These are phyloP conservation scores for Oscheius sp. DNA, from an alignment of 2,888 invertebrate species.

Conservation along the genomic window DNA sequence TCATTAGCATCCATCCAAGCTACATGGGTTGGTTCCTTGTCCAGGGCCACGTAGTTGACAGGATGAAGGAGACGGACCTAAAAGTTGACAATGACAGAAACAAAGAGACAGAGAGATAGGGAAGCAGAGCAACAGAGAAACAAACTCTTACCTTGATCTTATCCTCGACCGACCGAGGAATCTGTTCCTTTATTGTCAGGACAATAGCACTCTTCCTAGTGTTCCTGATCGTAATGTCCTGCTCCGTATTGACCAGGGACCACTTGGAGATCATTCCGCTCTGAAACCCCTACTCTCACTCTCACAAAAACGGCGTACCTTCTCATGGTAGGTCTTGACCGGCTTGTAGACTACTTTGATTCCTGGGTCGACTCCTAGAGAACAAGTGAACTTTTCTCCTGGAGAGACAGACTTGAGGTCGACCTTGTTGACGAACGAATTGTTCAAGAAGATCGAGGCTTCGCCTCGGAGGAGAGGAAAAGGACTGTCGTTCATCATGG, in stretches of 20 bases:
- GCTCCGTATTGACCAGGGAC: neutral
- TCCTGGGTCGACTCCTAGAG: slow-evolving; percentile 1
- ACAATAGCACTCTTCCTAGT: neutral
- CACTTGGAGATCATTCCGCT: slow-evolving; percentile 3
- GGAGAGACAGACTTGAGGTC: neutral
- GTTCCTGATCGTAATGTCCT: neutral
- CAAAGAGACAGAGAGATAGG: too few species aligned
- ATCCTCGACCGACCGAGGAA: neutral
- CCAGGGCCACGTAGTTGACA: slow-evolving; percentile 9
- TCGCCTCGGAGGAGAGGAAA: neutral
- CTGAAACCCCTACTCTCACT: neutral
- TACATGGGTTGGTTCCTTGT: slow-evolving; percentile 30
- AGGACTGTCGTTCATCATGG: neutral
- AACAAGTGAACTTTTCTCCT: neutral
- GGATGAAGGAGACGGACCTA: slow-evolving; percentile 43
- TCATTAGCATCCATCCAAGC: slow-evolving; percentile 32
- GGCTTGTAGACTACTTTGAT: neutral
- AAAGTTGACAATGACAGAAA: neutral
- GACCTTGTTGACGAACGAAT: slow-evolving; percentile 11
- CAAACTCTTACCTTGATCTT: neutral
- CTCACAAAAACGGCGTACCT: neutral
- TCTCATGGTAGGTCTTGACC: neutral
- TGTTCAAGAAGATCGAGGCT: slow-evolving; percentile 6
- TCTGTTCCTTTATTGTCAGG: neutral
- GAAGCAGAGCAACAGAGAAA: neutral